Evolutionary conservation across 2,113 vertebrate species (phyloP).

Genomic region (Caranx ignobilis): DNA sequence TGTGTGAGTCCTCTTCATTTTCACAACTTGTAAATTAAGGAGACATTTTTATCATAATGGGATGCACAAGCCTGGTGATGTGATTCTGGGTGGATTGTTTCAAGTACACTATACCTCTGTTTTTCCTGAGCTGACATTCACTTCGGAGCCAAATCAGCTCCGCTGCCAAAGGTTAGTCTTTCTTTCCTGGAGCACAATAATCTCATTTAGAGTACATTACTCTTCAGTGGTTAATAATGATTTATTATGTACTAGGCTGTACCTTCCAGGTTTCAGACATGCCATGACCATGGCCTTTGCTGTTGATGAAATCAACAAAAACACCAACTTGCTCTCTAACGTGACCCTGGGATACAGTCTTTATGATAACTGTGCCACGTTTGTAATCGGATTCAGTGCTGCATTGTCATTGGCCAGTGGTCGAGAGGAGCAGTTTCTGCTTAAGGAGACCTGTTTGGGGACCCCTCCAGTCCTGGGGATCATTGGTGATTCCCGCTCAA

Average conservation of each 20-base stretch:
- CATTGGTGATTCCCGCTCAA: constrained; percentile 70
- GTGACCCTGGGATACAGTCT: constrained; percentile 68
- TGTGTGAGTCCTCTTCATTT: constrained; percentile 9
- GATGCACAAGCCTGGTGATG: constrained; percentile 63
- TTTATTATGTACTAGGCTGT: constrained; percentile 54
- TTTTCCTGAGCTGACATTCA: constrained; percentile 58
- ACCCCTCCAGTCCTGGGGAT: constrained; percentile 61
- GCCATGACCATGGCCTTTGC: constrained; percentile 68
- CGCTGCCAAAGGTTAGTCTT: constrained; percentile 66
- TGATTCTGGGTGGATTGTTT: constrained; percentile 71
- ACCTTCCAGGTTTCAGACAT: constrained; percentile 57
- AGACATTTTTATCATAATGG: constrained; percentile 62
- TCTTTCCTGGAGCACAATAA: background rate
- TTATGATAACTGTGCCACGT: constrained; percentile 63
- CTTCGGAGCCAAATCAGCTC: constrained; percentile 56
- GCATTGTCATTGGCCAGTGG: constrained; percentile 60
- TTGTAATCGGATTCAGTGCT: constrained; percentile 59
- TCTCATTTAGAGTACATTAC: too few species aligned
- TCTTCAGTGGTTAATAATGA: background rate
- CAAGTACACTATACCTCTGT: constrained; percentile 66
- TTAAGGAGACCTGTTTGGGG: constrained; percentile 55
- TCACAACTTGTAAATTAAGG: constrained; percentile 53
- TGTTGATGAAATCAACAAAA: constrained; percentile 61
- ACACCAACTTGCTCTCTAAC: constrained; percentile 46
- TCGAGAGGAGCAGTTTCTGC: constrained; percentile 43